These are phyloP conservation scores for Agonum fuliginosum DNA, from an alignment of 2,888 invertebrate genomes.

Conservation along the genomic window DNA sequence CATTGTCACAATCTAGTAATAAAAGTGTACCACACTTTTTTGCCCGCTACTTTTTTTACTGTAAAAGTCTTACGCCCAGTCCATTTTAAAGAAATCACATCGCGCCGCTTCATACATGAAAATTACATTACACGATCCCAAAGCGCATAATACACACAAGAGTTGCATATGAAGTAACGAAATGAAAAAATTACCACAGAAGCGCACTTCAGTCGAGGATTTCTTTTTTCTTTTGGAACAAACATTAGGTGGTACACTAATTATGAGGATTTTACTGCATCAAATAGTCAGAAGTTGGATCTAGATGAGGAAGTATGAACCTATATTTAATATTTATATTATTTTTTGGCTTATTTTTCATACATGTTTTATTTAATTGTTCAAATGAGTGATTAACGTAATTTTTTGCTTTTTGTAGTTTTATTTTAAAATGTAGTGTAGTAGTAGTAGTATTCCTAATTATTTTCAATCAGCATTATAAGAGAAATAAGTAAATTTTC, in stretches of 20 bases:
- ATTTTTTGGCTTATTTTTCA: too few species aligned
- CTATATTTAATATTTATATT: too few species aligned
- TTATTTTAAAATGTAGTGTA: too few species aligned
- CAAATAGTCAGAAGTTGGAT: too few species aligned
- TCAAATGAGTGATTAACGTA: too few species aligned
- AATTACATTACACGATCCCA: slow-evolving; percentile 56
- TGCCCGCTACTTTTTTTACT: too few species aligned
- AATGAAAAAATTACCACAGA: slow-evolving; percentile 28
- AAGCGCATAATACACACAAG: slow-evolving; percentile 30
- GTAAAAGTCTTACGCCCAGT: slow-evolving; percentile 26
- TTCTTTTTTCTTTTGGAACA: slow-evolving; percentile 6
- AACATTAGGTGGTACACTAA: background rate
- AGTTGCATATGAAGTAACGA: slow-evolving; percentile 38
- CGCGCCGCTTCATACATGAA: slow-evolving; percentile 48
- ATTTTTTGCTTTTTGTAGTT: too few species aligned
- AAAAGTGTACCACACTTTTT: slow-evolving; percentile 4
- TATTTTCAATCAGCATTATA: too few species aligned
- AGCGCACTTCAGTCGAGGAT: background rate
- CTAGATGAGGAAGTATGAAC: too few species aligned
- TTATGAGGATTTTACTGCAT: slow-evolving; percentile 19
- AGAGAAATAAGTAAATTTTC: too few species aligned
- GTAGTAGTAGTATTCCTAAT: too few species aligned
- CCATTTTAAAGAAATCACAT: slow-evolving; percentile 26
- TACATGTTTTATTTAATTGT: too few species aligned
- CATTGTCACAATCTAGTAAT: slow-evolving; percentile 33